Base-by-base conservation (phyloP, 2,888 invertebrate genomes). In the Cataglyphis altisquamis region DNA sequence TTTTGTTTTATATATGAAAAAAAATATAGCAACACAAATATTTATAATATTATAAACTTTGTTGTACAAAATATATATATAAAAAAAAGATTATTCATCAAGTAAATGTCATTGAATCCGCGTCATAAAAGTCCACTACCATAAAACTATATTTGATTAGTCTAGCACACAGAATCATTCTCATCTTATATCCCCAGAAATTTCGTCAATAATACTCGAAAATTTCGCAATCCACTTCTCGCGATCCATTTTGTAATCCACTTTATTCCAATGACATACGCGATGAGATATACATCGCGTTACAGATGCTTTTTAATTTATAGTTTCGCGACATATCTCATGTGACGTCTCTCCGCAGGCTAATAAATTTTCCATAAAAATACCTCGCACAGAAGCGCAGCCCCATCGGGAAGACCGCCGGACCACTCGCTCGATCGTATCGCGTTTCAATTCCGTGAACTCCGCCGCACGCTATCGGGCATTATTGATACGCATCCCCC, bases 401-500 rank as follows among this genome's bases (percentile, higher is more conserved):
- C 6, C 18, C 41, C 72, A 75, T 25, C 52, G 82, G 62, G 48
- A 48, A 70, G 45, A 60, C 82, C 57, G 55, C n/a, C 39, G 21
- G 73, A 74, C 83, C 74, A 74, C 68, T 84, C 68, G 68, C 74
- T 84, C 57, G 82, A 83, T 84, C 62, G 67, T 84, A 84, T 84
- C 84, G 68, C 67, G 55, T 84, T 82, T 75, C 82, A 75, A 55
- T 67, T 77, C 32, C 67, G 84, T 68, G 63, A 82, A 74, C 52
- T 75, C n/a, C 55, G 18, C 74, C 68, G 39, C 74, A 75, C 55
- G 74, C 74, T 82, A 82, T 84, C 84, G 55, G 63, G 75, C 84
- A 82, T 84, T 84, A 82, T 84, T 55, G 77, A 84, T 73, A 77
- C 67, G 72, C 52, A 66, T 84, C 52, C 67, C 55, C 74, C 52